Base-by-base conservation (phyloP, 1,140 invertebrate species). In the Neotoxoptera formosana region DNA sequence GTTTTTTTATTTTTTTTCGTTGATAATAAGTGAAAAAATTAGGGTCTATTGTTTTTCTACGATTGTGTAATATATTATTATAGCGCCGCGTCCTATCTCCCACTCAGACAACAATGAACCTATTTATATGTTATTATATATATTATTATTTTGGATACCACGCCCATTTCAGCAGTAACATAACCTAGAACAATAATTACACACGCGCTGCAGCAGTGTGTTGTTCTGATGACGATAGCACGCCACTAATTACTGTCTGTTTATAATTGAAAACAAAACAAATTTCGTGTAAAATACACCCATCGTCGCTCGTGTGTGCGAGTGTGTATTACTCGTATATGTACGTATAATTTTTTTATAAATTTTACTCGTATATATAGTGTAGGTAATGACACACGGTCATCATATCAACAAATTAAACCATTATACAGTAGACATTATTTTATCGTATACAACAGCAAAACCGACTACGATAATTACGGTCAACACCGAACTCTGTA, bases 151-250 rank as follows among this genome's bases (percentile, higher is more conserved):
- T 89, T 9, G 41, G 34, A 56, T 36, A 41, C 9, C 48, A 60
- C 51, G 51, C 88, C 88, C 51, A 41, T 90, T 90, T 60, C 36
- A 17, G 48, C 45, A 87, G 48, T 45, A 87, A 56, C 51, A 56
- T 41, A 41, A 90, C 51, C 87, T 90, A 60, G 53, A 90, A 90
- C 36, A 90, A 90, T 36, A 90, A 90, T 56, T 90, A 53, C 53
- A n/a, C 36, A 53, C n/a, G 17, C 23, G 21, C n/a, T n/a, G n/a
- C 14, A n/a, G 41, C 41, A 41, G 41, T 41, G 23, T 23, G 53
- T 34, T 53, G 34, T 56, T 53, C 36, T 25, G 21, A 60, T 36
- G 45, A 90, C 53, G 88, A 60, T 41, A 56, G 6, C 34, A 60
- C n/a, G n/a, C n/a, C n/a, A n/a, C 53, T 89, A 89, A 89, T 53